Percentiles rank a stretch among this genome's conserved stretches.
phyloP scores from a whole-genome alignment of 2,888 invertebrate genomes.

The Hartigia nigra region DNA sequence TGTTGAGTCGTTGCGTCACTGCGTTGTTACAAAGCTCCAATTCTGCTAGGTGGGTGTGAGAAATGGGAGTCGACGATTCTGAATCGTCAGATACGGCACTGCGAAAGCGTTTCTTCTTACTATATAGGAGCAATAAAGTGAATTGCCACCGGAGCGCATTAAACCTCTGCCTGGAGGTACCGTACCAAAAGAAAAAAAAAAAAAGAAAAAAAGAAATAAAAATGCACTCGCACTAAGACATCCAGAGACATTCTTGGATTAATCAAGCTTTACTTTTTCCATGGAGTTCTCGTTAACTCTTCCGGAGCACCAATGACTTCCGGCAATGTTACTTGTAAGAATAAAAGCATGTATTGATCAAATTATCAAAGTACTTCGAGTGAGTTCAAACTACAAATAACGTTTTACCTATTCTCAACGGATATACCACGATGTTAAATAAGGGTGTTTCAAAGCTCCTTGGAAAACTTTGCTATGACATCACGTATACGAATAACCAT shows the following conservation, averaged over 20 bases:
- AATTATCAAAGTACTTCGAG: background rate
- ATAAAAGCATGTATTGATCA: background rate
- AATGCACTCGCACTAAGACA: background rate
- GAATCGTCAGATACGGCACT: background rate
- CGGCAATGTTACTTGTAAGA: background rate
- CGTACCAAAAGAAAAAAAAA: background rate
- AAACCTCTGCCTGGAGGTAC: background rate
- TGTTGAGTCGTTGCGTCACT: background rate
- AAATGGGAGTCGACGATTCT: background rate
- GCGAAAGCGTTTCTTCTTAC: background rate
- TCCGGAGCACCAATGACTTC: background rate
- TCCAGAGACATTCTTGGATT: background rate
- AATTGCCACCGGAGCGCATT: conserved; percentile 1
- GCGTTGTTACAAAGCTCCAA: background rate
- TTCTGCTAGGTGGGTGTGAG: background rate
- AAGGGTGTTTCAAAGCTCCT: background rate
- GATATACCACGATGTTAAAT: background rate
- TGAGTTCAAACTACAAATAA: background rate
- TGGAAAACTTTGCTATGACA: conserved; percentile 1
- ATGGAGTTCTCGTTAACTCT: background rate
- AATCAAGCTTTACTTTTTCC: background rate
- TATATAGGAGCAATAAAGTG: conserved; percentile 5
- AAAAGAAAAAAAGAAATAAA: background rate
- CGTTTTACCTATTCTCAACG: background rate
- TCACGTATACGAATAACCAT: conserved; percentile 9